Conservation (phyloP, 2,113 vertebrate genomes). For the Machaerirhynchus nigripectus region DNA sequence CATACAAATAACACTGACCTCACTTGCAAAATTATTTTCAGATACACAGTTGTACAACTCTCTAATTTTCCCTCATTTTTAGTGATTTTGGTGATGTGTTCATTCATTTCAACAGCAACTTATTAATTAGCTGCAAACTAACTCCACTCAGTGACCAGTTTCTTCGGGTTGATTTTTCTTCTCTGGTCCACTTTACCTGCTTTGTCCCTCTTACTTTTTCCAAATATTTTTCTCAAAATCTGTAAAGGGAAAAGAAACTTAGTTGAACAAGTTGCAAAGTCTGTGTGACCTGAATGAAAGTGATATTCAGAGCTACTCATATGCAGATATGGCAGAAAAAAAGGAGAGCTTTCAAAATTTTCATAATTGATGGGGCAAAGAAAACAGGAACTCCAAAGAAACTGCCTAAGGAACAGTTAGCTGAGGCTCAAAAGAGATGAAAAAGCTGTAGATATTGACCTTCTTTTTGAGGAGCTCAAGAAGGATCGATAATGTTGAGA, state of each 20-base stretch:
- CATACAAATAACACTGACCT: neutral
- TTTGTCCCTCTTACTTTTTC: neutral
- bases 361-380: neutral
- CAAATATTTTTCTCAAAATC: neutral
- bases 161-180: neutral
- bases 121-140: neutral
- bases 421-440: neutral
- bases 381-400: neutral
- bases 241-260: neutral
- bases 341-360: neutral
- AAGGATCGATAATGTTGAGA: slow-evolving; percentile 24
- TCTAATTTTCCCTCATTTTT: neutral
- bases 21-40: neutral
- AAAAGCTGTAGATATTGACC: neutral
- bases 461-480: neutral
- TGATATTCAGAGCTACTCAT: neutral
- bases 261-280: neutral
- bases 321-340: neutral
- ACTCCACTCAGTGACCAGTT: neutral
- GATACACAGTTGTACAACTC: neutral
- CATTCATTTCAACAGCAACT: neutral
- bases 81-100: neutral
- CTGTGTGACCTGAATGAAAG: neutral
- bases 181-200: neutral
- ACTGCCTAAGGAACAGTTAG: neutral